Base-by-base conservation (phyloP, 2,888 invertebrate species). In the Epirrhoe alternata region DNA sequence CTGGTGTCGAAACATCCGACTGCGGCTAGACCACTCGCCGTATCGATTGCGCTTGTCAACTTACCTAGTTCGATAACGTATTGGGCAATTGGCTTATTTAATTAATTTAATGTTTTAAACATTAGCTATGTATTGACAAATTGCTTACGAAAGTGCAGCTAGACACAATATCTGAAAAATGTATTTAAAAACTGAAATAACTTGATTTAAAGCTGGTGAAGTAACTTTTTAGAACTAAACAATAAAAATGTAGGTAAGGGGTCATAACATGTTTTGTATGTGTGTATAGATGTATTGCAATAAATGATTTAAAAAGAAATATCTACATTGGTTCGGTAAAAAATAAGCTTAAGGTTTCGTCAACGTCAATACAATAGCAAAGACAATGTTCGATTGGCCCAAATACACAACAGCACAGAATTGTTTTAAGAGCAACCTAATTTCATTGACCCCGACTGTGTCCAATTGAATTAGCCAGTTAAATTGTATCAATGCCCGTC, bases 401-500 rank as follows among this genome's bases (percentile, higher is more conserved):
- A 79, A 83, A 86, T 84, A 79, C 77, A 80, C 69, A 76, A 75
- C 78, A 78, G 80, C 67, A 72, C 80, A 75, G 76, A 78, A 77
- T 77, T 72, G 74, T 77, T 77, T 81, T 80, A 78, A n/a, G 82
- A 83, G 82, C 86, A 88, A 90, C 89, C 90, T 82, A 81, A 87
- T 88, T 91, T 88, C 84, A 75, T 81, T 83, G 89, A 87, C 87
- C 88, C 84, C 87, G 72, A 84, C 88, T 86, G 87, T 85, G 87
- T 85, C 89, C 76, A 84, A 89, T 90, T 87, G 83, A 87, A 90
- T 91, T 91, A 87, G 87, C 85, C 86, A 90, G 89, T 87, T 89
- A 87, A 92, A 90, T 92, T 90, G 90, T 91, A 90, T 90, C 89
- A 92, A 87, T 90, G 89, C 77, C 79, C 79, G 84, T 82, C 81